Percentiles rank a stretch among this genome's conserved stretches.
phyloP scores from a whole-genome alignment of 2,797 vertebrate species.

The Poeciliopsis infans region DNA sequence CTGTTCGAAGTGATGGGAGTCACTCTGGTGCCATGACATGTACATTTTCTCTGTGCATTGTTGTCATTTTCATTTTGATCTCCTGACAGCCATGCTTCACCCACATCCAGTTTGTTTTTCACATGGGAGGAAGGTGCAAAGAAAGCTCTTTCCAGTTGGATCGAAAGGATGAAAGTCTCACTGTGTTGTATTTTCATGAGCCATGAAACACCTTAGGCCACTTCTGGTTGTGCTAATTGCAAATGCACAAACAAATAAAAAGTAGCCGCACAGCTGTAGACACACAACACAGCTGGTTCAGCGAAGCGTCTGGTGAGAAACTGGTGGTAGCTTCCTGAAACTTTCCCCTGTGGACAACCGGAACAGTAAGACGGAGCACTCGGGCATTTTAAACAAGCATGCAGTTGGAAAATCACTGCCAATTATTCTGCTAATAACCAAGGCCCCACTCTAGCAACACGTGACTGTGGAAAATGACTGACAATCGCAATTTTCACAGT shows the following conservation, averaged over 20 bases:
- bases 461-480: background rate
- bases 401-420: background rate
- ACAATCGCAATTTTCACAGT: background rate
- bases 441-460: background rate
- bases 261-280: background rate
- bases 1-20: background rate
- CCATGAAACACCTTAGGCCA: background rate
- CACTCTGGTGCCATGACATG: background rate
- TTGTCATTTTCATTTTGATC: background rate
- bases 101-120: background rate
- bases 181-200: background rate
- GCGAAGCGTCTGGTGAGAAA: slow-evolving; percentile 4
- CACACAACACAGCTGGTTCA: background rate
- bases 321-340: background rate
- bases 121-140: background rate
- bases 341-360: no score
- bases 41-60: background rate
- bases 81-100: background rate
- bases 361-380: background rate
- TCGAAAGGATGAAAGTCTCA: background rate
- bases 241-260: background rate
- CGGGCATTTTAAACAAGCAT: background rate
- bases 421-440: background rate
- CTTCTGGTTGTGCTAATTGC: background rate
- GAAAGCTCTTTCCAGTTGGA: background rate